Evolutionary conservation across 2,113 vertebrate species (phyloP).

Genomic region (Nestor notabilis): DNA sequence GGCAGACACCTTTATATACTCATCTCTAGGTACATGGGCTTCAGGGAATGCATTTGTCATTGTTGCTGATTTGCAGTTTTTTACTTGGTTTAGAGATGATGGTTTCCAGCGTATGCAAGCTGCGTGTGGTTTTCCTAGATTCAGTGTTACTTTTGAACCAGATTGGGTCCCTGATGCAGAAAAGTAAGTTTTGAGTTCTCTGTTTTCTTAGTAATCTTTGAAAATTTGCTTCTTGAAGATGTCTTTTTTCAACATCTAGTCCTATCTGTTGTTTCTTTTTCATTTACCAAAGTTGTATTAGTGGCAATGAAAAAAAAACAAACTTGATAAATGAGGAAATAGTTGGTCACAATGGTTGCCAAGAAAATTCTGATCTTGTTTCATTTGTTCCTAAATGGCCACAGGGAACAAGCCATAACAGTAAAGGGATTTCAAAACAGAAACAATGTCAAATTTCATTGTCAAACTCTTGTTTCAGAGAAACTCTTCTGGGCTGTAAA

Average conservation of each 20-base stretch:
- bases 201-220: not conserved
- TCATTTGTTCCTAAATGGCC: not conserved
- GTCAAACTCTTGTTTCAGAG: not conserved
- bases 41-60: not conserved
- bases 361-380: not conserved
- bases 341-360: accelerated
- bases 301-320: not conserved
- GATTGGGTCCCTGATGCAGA: not conserved
- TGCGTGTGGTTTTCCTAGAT: not conserved
- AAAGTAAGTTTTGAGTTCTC: not conserved
- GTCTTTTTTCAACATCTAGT: not conserved
- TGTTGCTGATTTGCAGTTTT: not conserved
- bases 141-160: accelerated
- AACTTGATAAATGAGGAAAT: not conserved
- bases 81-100: not conserved
- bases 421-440: not conserved
- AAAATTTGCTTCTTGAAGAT: not conserved
- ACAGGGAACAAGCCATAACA: not conserved
- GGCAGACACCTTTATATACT: not conserved
- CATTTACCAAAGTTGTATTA: not conserved
- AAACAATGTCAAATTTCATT: not conserved
- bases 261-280: accelerated
- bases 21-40: too few relatives aligned
- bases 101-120: not conserved
- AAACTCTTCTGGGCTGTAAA: not conserved